Conservation (phyloP, 2,797 vertebrate genomes). For the Myotis planiceps region DNA sequence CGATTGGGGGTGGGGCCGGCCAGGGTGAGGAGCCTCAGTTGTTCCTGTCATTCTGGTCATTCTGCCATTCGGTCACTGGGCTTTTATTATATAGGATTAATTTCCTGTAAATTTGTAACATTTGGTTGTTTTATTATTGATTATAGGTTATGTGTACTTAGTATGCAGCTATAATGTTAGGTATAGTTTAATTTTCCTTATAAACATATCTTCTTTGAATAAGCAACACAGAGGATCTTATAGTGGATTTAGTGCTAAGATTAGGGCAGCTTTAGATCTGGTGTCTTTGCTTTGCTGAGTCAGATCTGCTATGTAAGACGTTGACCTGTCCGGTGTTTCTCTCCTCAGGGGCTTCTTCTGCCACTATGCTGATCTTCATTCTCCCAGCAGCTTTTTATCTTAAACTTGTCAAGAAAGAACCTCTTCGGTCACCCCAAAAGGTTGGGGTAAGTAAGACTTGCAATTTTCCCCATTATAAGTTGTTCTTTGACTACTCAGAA, state of each 20-base stretch:
- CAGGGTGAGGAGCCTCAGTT: too few species aligned
- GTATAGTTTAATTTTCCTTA: not conserved
- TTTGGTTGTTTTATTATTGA: not conserved
- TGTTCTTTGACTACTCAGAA: not conserved
- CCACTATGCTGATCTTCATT: conserved; percentile 98
- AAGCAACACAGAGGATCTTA: not conserved
- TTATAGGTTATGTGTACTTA: not conserved
- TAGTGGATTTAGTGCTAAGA: not conserved
- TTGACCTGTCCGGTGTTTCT: not conserved
- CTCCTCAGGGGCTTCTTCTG: conserved; percentile 94
- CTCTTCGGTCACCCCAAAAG: conserved; percentile 93
- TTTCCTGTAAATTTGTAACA: not conserved
- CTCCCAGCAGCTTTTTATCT: conserved; percentile 97
- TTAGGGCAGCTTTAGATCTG: not conserved
- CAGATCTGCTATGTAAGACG: not conserved
- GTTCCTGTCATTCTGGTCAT: too few species aligned
- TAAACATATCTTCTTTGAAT: not conserved
- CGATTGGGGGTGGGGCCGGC: too few species aligned
- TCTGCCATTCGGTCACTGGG: too few species aligned
- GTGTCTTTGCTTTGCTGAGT: not conserved
- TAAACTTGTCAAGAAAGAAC: conserved; percentile 93
- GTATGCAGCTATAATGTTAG: not conserved
- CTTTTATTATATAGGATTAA: not conserved
- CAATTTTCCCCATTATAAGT: not conserved
- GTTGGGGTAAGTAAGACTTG: conserved; percentile 91